Conservation (phyloP, 2,113 vertebrate species). For the Malaclemys terrapin region DNA sequence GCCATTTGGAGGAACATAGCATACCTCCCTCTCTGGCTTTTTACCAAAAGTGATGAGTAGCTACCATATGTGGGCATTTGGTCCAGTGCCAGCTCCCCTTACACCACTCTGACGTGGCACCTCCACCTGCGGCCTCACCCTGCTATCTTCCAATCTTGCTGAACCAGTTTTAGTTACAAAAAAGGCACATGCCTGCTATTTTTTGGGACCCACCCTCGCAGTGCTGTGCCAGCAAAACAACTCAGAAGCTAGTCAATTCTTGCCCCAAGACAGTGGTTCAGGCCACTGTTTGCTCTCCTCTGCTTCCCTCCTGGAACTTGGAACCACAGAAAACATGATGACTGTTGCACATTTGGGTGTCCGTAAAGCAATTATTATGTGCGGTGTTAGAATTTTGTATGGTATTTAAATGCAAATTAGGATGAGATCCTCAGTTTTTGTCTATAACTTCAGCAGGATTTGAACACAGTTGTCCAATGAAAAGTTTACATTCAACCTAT, state of each 20-base stretch:
- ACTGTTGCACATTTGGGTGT: background rate
- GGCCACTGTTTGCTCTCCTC: background rate
- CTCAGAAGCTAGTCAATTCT: background rate
- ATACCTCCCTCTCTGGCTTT: background rate
- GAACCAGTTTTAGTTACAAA: background rate
- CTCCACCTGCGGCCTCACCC: background rate
- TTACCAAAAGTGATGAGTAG: background rate
- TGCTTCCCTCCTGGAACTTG: background rate
- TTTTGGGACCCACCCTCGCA: background rate
- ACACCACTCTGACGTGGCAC: background rate
- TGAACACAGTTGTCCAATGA: background rate
- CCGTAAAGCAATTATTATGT: background rate
- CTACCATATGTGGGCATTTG: background rate
- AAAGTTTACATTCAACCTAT: background rate
- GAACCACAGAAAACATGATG: background rate
- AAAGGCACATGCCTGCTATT: background rate
- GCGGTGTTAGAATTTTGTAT: background rate
- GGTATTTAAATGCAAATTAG: too few relatives aligned
- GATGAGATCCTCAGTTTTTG: background rate
- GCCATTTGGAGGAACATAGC: background rate
- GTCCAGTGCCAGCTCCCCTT: background rate
- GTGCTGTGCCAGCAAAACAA: background rate
- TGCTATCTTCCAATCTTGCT: background rate
- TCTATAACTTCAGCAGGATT: background rate
- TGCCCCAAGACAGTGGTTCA: background rate